Conservation (phyloP, 1,140 invertebrate species). For the Drosophila sp. region DNA sequence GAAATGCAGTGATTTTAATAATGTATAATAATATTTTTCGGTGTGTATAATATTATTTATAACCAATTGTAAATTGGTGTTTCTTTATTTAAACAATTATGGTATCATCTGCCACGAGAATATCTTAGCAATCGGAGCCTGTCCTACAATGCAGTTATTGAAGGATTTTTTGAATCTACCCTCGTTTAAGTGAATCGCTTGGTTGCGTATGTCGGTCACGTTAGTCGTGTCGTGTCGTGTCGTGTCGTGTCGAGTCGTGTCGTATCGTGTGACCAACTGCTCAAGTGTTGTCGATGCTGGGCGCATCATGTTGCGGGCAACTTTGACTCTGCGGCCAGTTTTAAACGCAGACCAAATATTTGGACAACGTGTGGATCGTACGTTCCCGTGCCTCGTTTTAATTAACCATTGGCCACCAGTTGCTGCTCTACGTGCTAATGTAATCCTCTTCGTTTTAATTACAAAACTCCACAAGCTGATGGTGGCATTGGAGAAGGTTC, state of each 20-base stretch:
- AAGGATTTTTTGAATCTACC: not conserved
- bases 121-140: too few species aligned
- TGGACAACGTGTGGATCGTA: conserved; percentile 21
- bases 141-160: not conserved
- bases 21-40: too few species aligned
- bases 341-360: conserved; percentile 38
- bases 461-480: conserved; percentile 68
- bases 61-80: too few species aligned
- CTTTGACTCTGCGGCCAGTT: conserved; percentile 14
- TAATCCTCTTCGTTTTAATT: conserved; percentile 78
- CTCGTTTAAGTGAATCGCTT: conserved; percentile 1
- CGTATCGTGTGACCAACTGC: conserved; percentile 2
- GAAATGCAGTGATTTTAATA: too few species aligned
- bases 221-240: conserved; percentile 11
- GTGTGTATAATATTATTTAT: too few species aligned
- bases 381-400: conserved; percentile 49
- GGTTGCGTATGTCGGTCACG: conserved; percentile 2
- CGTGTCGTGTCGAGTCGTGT: too few species aligned
- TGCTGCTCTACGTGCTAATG: conserved; percentile 73
- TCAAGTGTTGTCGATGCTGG: conserved; percentile 13
- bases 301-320: not conserved
- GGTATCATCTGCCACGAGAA: too few species aligned
- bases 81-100: too few species aligned
- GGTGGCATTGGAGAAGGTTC: conserved; percentile 29
- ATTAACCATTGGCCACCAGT: conserved; percentile 77